Percentiles rank a stretch among this genome's conserved stretches.
Conservation (phyloP, 2,113 vertebrate species). For the Lagopus leucura region DNA sequence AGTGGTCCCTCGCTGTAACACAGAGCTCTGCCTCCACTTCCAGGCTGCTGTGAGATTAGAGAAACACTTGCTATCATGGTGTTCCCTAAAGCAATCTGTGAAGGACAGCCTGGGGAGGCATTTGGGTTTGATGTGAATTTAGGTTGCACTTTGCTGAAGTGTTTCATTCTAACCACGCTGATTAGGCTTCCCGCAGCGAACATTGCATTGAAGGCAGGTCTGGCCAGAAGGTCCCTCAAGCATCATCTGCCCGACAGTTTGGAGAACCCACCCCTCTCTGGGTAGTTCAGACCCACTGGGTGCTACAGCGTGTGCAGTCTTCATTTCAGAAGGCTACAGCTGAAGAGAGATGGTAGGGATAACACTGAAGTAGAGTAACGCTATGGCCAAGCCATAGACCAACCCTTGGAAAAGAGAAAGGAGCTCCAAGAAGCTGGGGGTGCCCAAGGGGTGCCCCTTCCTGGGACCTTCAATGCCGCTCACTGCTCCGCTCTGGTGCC, state of each 20-base stretch:
- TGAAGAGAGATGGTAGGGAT: neutral
- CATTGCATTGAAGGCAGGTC: neutral
- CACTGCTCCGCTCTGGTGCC: neutral
- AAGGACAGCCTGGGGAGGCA: conserved; percentile 25
- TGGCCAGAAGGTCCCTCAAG: neutral
- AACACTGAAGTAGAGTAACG: neutral
- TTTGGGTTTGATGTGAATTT: conserved; percentile 52
- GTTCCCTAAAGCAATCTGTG: neutral
- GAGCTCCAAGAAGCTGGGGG: neutral
- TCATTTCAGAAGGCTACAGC: neutral
- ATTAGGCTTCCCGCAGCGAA: neutral
- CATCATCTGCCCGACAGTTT: neutral
- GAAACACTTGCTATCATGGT: neutral
- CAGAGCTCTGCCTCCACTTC: neutral
- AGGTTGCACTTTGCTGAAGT: conserved; percentile 17
- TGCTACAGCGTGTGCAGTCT: neutral
- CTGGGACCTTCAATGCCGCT: fast-evolving
- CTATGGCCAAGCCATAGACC: neutral
- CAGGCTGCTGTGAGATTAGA: conserved; percentile 27
- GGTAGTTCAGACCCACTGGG: neutral
- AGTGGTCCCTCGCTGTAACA: neutral
- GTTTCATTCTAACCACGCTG: neutral
- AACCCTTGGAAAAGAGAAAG: neutral
- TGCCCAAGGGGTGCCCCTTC: neutral
- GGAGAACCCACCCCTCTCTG: neutral